Base-by-base conservation (phyloP, 2,888 invertebrate species). In the Miltochrista miniata region DNA sequence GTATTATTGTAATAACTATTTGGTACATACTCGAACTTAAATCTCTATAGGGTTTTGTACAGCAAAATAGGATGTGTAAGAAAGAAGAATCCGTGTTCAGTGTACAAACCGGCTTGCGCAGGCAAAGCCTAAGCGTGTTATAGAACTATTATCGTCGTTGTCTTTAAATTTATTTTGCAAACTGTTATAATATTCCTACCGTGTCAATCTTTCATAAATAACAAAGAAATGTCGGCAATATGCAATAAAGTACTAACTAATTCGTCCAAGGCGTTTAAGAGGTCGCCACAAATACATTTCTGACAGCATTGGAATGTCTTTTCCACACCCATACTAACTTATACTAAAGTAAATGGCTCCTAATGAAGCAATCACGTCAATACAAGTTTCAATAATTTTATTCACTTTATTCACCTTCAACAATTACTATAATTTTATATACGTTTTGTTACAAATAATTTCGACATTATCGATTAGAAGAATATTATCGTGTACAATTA, bases 381-480 rank as follows among this genome's bases (percentile, higher is more conserved):
- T 5, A 24, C 18, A 24, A 24, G 18, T 24, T 14, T 15, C 2
- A 31, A 12, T 14, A 13, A 31, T 15, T 33, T 13, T 33, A 42
- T 14, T 15, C 14, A 18, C 11, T 18, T 38, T 24, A 38, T 11
- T 38, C 38, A 38, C 38, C 31, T 30, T 38, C 36, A 35, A 49
- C 24, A 44, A 18, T 34, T 30, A n/a, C 12, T 13, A 40, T 50
- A 12, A 31, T 24, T 46, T 39, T 15, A 36, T 34, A 42, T 38
- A 37, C 37, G 15, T 36, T 10, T 36, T 38, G 38, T 55, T 49
- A 57, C 56, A 51, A 38, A 38, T 15, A 11, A 18, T 38, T 38
- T 38, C 38, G 1, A 38, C 38, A 38, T 13, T 18, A 30, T 42
- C 31, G 15, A 31, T 42, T 42, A 38, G 8, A 18, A 15, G 15